phyloP scores from a whole-genome alignment of 2,888 invertebrate genomes.

The Sinotaia quadrata region DNA sequence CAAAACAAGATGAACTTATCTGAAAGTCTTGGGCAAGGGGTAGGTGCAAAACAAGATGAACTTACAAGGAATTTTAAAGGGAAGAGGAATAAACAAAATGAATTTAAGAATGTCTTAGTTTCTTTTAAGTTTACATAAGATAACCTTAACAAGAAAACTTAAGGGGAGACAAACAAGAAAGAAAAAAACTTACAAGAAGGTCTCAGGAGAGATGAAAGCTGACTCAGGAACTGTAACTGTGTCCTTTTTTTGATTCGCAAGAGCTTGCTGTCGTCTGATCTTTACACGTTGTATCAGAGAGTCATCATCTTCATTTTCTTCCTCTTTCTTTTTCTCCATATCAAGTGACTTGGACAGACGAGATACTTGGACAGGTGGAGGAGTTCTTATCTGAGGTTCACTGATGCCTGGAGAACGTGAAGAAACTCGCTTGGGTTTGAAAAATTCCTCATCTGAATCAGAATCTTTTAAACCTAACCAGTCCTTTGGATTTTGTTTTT shows the following conservation, averaged over 20 bases:
- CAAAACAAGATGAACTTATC: too few species aligned
- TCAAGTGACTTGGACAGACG: background rate
- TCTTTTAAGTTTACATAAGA: background rate
- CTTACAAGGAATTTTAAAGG: too few species aligned
- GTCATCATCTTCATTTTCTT: slow-evolving; percentile 44
- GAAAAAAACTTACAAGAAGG: background rate
- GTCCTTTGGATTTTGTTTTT: slow-evolving; percentile 43
- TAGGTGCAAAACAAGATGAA: too few species aligned
- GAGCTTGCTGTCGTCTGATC: slow-evolving; percentile 29
- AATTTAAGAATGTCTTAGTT: too few species aligned
- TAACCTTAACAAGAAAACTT: background rate
- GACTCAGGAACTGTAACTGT: background rate
- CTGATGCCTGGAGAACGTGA: slow-evolving; percentile 16
- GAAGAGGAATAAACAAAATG: too few species aligned
- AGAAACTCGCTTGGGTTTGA: slow-evolving; percentile 76
- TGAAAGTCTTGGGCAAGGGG: too few species aligned
- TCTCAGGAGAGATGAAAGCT: background rate
- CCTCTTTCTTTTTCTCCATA: slow-evolving; percentile 40
- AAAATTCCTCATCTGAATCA: slow-evolving; percentile 75
- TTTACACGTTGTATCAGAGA: slow-evolving; percentile 35
- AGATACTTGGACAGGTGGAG: background rate
- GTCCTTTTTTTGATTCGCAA: slow-evolving; percentile 24
- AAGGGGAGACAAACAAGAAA: background rate
- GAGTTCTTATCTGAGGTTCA: slow-evolving; percentile 3
- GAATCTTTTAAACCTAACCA: slow-evolving; percentile 51